Percentiles rank a stretch among this genome's conserved stretches.
Evolutionary conservation across 2,113 vertebrate species (phyloP).

Genomic region (Anolis sagrei): DNA sequence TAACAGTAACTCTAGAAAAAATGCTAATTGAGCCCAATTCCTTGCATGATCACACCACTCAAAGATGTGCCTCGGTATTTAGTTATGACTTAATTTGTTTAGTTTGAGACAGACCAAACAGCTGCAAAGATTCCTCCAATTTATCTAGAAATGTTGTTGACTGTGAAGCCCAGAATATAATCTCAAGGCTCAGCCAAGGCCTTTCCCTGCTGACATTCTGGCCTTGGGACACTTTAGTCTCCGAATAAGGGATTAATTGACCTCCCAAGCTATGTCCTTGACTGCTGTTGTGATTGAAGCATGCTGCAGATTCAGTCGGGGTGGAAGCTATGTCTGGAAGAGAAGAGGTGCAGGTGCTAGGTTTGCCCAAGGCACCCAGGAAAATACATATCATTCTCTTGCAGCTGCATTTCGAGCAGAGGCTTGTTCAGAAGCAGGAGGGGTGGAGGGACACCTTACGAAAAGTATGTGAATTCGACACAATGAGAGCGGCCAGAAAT

Average conservation of each 20-base stretch:
- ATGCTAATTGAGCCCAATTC: not conserved
- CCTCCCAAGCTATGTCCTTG: not conserved
- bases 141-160: not conserved
- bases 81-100: not conserved
- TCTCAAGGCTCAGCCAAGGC: too few relatives aligned
- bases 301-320: rapidly evolving
- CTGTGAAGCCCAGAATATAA: not conserved
- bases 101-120: not conserved
- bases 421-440: not conserved
- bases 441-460: not conserved
- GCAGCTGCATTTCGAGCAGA: not conserved
- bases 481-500: not conserved
- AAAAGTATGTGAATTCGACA: not conserved
- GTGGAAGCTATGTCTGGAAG: not conserved
- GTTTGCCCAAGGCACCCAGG: not conserved
- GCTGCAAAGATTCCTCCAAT: not conserved
- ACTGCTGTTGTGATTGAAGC: not conserved
- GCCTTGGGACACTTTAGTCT: not conserved
- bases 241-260: not conserved
- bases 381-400: not conserved
- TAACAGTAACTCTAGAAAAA: not conserved
- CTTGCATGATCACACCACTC: not conserved
- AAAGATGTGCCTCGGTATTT: not conserved
- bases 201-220: not conserved
- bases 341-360: not conserved